Evolutionary conservation across 2,888 invertebrate genomes (phyloP), one percentile per base, ranked within the genome.

Genomic region (Catocala nupta): DNA sequence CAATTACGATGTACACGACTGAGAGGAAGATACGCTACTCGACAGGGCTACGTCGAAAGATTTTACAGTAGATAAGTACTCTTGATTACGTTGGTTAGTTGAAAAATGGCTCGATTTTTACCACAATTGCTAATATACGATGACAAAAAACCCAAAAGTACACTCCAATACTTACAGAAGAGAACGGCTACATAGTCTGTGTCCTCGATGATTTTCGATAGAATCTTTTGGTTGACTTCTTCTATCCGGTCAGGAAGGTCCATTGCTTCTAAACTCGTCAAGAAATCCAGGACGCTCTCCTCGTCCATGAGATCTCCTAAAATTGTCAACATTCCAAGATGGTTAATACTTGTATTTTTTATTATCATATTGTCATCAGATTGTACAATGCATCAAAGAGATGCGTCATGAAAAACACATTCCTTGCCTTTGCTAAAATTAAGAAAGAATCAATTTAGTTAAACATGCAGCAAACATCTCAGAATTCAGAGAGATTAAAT

Each of bases 241-340:
- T 98, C 98, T 90, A 98, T 98, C 90, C 98, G 96, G 93, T 98
- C 98, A 54, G 98, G 98, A 84, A 98, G 95, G 89, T 98, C 98
- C 98, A 98, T 98, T 77, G 98, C 98, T 95, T 98, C 98, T 84
- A 98, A 95, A 87, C 98, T 98, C 83, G 98, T 98, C 82, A 98
- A 95, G 94, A 98, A 98, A 94, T 98, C 98, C 89, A 98, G 95
- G 77, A 98, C 98, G 89, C 96, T 97, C 90, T 98, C 98, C 92
- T 98, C 98, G 94, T 98, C 98, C 98, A 98, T 98, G 90, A 98
- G 95, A 95, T 98, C 98, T 94, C 98, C 97, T 97, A 87, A 33
- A 93, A 90, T 81, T 69, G n/a, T 58, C 8, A 75, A 65, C 16
- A 47, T 64, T 61, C 49, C 13, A 53, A 42, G 33, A 57, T 33